These are phyloP conservation scores for Sebastes schlegelii DNA, from an alignment of 2,113 vertebrate genomes.

Conservation along the genomic window DNA sequence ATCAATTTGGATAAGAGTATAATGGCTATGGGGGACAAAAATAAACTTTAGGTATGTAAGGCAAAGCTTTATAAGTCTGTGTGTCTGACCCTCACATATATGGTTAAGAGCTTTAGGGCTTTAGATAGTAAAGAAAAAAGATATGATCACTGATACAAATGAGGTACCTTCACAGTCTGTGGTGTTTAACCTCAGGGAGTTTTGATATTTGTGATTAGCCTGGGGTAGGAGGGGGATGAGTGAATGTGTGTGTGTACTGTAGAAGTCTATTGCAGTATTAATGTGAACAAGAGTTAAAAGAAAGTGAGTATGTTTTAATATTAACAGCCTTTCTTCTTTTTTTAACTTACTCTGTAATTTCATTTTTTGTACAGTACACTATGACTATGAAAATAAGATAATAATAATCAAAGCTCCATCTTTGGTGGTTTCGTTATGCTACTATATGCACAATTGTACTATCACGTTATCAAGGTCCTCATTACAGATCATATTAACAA, in stretches of 20 bases:
- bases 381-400: no score
- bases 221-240: neutral
- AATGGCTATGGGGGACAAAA: neutral
- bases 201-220: neutral
- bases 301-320: neutral
- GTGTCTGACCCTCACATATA: neutral
- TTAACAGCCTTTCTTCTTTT: neutral
- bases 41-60: neutral
- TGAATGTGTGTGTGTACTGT: neutral
- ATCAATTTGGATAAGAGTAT: constrained; percentile 35
- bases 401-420: no score
- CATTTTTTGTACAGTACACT: no score
- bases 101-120: neutral
- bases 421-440: no score
- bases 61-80: neutral
- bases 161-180: neutral
- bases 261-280: no score
- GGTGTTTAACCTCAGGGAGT: neutral
- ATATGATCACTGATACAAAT: neutral
- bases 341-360: no score
- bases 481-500: no score
- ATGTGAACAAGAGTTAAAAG: neutral
- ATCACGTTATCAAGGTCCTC: no score
- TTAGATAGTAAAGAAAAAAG: neutral
- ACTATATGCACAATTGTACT: no score